Conservation (phyloP, 2,113 vertebrate species). For the Xiphophorus hellerii region DNA sequence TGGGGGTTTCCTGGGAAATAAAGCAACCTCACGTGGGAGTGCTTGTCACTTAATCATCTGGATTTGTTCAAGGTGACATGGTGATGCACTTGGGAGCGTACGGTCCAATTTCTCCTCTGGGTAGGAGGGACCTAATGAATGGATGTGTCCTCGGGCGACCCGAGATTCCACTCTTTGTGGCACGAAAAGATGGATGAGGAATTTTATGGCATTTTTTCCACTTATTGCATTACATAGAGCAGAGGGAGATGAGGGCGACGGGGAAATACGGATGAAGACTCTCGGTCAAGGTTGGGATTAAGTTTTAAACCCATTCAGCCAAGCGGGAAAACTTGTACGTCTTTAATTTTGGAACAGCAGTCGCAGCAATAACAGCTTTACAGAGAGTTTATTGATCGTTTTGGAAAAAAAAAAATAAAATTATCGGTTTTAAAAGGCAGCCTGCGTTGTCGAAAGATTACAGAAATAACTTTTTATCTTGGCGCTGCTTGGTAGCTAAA, state of each 20-base stretch:
- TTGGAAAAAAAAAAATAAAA: not conserved
- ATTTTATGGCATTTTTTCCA: constrained; percentile 47
- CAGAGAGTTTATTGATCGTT: constrained; percentile 21
- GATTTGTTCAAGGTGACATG: constrained; percentile 84
- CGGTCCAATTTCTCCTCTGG: constrained; percentile 65
- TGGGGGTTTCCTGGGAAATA: constrained; percentile 77
- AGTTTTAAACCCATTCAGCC: constrained; percentile 1
- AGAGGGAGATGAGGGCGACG: constrained; percentile 22
- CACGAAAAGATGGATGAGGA: constrained; percentile 55
- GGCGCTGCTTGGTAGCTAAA: not conserved
- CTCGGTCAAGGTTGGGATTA: constrained; percentile 45
- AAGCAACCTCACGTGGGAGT: constrained; percentile 66
- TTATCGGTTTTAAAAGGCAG: not conserved
- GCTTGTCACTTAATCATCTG: constrained; percentile 77
- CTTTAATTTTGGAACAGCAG: constrained; percentile 21
- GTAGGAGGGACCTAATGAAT: constrained; percentile 69
- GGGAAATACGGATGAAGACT: constrained; percentile 32
- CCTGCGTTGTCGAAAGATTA: not conserved
- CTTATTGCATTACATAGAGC: constrained; percentile 27
- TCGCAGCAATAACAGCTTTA: not conserved
- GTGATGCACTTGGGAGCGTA: constrained; percentile 58
- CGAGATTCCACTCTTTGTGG: constrained; percentile 35
- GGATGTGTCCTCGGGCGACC: constrained; percentile 67
- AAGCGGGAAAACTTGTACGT: constrained; percentile 6
- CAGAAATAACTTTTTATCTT: not conserved